Evolutionary conservation across 1,140 invertebrate species (phyloP).

Genomic region (Formica selysi): DNA sequence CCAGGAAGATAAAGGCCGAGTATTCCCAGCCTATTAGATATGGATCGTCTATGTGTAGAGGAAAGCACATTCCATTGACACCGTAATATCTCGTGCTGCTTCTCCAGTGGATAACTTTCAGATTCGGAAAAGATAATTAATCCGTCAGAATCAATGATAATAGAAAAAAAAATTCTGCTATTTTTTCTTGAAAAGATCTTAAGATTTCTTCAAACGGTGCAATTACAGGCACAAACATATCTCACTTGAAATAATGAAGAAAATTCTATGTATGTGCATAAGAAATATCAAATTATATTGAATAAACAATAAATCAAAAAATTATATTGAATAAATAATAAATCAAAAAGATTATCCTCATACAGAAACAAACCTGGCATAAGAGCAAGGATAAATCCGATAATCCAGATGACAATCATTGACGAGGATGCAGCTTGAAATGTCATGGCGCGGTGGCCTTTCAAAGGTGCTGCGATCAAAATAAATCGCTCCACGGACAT

Average conservation of each 20-base stretch:
- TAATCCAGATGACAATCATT: constrained; percentile 89
- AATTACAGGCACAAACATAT: neutral
- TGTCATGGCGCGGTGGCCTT: constrained; percentile 87
- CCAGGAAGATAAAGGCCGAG: constrained; percentile 91
- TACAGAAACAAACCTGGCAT: constrained; percentile 87
- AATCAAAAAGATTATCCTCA: neutral
- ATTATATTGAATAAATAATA: neutral
- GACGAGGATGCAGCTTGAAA: constrained; percentile 86
- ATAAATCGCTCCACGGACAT: constrained; percentile 93
- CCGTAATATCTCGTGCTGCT: constrained; percentile 90
- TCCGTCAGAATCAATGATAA: neutral
- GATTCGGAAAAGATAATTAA: neutral
- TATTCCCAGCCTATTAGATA: constrained; percentile 91
- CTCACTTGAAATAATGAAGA: neutral
- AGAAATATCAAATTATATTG: neutral
- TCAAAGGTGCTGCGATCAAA: constrained; percentile 90
- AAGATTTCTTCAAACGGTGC: neutral
- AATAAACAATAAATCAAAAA: neutral
- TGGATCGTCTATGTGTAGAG: constrained; percentile 91
- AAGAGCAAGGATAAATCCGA: constrained; percentile 89
- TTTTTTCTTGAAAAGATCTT: neutral
- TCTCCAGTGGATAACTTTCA: constrained; percentile 87
- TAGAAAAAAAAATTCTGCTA: neutral
- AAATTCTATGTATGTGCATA: neutral
- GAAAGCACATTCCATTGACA: constrained; percentile 91